Evolutionary conservation across 2,888 invertebrate genomes (phyloP), one percentile per base, ranked within the genome.

Genomic region (Asteroscopus sphinx): DNA sequence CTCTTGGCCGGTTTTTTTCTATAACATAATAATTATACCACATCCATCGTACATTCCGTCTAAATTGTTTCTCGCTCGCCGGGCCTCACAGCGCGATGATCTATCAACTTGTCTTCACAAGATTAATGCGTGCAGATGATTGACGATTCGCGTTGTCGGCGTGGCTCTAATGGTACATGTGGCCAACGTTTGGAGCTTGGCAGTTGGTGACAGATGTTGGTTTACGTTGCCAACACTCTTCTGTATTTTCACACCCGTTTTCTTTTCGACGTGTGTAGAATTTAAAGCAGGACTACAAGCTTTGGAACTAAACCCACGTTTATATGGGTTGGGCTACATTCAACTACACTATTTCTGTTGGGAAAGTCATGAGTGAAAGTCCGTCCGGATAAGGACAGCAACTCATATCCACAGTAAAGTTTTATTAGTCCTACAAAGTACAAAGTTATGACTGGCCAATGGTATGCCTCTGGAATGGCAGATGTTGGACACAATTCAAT

Each of bases 91-190:
- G 79, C 85, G 89, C 90, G 91, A 92, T 93, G 93, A 92, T 92
- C 92, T 93, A 93, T 93, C 93, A 93, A 92, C 89, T 92, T 93
- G 93, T 93, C 93, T 92, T 83, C 93, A 88, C 88, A 93, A 93
- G 93, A 93, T 93, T 92, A 93, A 93, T 93, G 93, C 89, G 92
- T 89, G 84, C 81, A 86, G 92, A 93, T 93, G 93, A 93, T 93
- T 91, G 93, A 93, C 93, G 93, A 93, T 89, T 89, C 85, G 90
- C 90, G 89, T 86, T 87, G 85, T 86, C 82, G 83, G 83, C 84
- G 83, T 82, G 86, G 82, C 80, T 88, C 90, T 91, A 91, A 92
- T 91, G 91, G 88, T 83, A 84, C 80, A 83, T 85, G 82, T 84
- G 69, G 71, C 87, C 84, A 86, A 85, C 73, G 78, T 85, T 87